Base-by-base conservation (phyloP, 2,888 invertebrate species). In the Pseudoips prasinana region DNA sequence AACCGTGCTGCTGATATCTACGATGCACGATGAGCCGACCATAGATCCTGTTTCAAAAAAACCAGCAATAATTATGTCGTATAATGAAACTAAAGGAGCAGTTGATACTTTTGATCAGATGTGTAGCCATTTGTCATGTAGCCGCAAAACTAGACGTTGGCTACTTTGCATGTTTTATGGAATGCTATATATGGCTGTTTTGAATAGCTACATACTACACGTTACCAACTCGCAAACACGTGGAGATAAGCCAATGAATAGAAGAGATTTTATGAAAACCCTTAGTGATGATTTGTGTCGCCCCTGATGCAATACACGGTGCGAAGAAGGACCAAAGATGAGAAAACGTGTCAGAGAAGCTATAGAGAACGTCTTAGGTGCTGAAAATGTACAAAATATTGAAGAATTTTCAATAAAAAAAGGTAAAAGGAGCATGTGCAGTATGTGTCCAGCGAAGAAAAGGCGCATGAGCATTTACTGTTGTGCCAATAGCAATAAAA, bases 241-340 rank as follows among this genome's bases (percentile, higher is more conserved):
- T 8, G 25, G 20, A 17, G 20, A n/a, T 19, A 30, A 3, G 14
- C 5, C 2, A 14, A 3, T 30, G 23, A 30, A 30, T 30, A 30
- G 23, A 30, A 30, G 30, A 30, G 23, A 20, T 10, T 30, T 17
- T 11, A 30, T 30, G 30, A 23, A 30, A 30, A 8, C 7, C 9
- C 30, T 30, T 23, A 30, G 30, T 11, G 30, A 30, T 30, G 30
- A 30, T 7, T 17, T 30, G 30, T 22, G 10, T 23, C 30, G 23
- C 7, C 30, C 30, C n/a, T 18, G 30, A 23, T 30, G 23, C 11
- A 11, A n/a, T 7, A 30, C 7, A 22, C 22, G 30, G n/a, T 10
- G 8, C 9, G 23, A 30, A 23, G 22, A 30, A 22, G 23, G 30
- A 30, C 19, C 19, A 28, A 28, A 28, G 8, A 2, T 28, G 28